phyloP scores from a whole-genome alignment of 2,113 vertebrate genomes.

The Chrysochloris asiatica region DNA sequence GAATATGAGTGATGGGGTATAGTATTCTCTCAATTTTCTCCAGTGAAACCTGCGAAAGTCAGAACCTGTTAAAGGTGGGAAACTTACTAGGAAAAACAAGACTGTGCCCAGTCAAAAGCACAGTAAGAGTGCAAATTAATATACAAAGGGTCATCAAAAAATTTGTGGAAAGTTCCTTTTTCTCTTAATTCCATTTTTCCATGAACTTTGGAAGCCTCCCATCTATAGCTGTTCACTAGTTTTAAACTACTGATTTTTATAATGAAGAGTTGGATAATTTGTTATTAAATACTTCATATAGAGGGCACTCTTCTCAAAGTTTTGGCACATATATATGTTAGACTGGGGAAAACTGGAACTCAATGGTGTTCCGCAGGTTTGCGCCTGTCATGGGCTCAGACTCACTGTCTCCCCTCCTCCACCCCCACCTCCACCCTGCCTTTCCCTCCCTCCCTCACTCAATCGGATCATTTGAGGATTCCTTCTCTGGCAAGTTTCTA shows the following conservation, averaged over 20 bases:
- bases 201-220: no score
- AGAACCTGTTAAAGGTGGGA: background rate
- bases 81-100: background rate
- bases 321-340: background rate
- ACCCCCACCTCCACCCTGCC: no score
- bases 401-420: no score
- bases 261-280: slow-evolving; percentile 38
- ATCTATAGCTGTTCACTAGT: background rate
- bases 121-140: background rate
- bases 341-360: no score
- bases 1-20: background rate
- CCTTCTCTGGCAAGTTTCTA: background rate
- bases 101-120: background rate
- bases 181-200: no score
- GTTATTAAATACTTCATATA: background rate
- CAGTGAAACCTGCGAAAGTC: background rate
- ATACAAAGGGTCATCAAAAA: background rate
- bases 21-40: background rate
- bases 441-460: no score
- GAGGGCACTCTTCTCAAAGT: background rate
- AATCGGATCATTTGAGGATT: background rate
- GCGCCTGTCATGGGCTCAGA: no score
- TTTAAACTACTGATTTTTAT: slow-evolving; percentile 44
- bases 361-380: no score
- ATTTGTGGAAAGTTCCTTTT: no score